Base-by-base conservation (phyloP, 1,140 invertebrate species). In the Belonocnema kinseyi region DNA sequence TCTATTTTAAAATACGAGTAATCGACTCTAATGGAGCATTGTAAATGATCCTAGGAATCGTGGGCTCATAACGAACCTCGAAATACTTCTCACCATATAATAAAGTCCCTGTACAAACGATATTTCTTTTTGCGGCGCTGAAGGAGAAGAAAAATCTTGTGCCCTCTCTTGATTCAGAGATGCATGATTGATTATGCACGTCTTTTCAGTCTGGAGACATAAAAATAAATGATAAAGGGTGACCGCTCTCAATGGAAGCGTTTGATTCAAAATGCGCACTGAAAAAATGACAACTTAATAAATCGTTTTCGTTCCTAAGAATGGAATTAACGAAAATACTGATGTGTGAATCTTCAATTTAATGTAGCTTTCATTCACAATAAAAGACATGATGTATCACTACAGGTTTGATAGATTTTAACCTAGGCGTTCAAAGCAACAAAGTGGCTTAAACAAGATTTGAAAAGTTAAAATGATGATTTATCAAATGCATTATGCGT, bases 211-310 rank as follows among this genome's bases (percentile, higher is more conserved):
- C 61, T 66, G 13, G 61, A 66, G 61, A 66, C 61, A 33, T 40
- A 66, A 33, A 66, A 66, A 66, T 66, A 66, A 66, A 66, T 66
- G 61, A 66, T 66, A 66, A 66, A 66, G 61, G 61, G 61, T 66
- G 61, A 66, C 61, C 61, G 61, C 61, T 66, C 61, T 66, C 26
- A 66, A 66, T 66, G 61, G 33, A 66, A 40, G 61, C 61, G 61
- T 33, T 33, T 66, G 33, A 66, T 66, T 66, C 61, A 14, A 66
- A 66, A 66, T 66, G 61, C 26, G 61, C 61, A n/a, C 61, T 66
- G 33, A 66, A 66, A 66, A 66, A 66, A 66, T 66, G 61, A 66
- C 61, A 66, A 66, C 33, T 33, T 66, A 66, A 66, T 66, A 66
- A 66, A 66, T 66, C 61, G 61, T 66, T 66, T 66, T 66, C 61